Conservation (phyloP, 2,888 invertebrate genomes). For the Meteorus colon region DNA sequence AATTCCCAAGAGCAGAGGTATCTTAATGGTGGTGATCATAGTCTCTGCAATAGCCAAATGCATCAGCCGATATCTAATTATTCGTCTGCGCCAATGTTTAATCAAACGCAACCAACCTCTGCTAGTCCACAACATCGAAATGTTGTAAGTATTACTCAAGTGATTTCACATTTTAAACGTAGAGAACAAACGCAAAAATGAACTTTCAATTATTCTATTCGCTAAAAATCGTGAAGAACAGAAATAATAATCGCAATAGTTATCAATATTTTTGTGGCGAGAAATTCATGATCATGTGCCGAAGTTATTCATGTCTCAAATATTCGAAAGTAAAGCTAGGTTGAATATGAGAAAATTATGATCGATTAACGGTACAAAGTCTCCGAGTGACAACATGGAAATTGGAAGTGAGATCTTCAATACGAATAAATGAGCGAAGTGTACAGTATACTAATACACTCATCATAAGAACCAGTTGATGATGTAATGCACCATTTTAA, state of each 20-base stretch:
- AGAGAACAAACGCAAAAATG: not conserved
- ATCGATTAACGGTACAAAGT: conserved; percentile 4
- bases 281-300: not conserved
- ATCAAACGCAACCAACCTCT: conserved; percentile 76
- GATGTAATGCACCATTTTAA: conserved; percentile 69
- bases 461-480: conserved; percentile 67
- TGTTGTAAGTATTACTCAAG: conserved; percentile 62
- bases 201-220: too few species aligned
- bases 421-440: conserved; percentile 34
- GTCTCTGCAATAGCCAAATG: conserved; percentile 75
- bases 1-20: conserved; percentile 75
- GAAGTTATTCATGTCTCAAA: not conserved
- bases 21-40: conserved; percentile 80
- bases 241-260: too few species aligned
- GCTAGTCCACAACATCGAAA: conserved; percentile 81
- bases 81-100: conserved; percentile 73
- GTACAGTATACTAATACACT: conserved; percentile 37
- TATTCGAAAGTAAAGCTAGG: not conserved
- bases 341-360: not conserved
- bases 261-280: too few species aligned
- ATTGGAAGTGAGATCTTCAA: conserved; percentile 30
- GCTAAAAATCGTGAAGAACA: too few species aligned
- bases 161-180: not conserved
- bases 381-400: not conserved
- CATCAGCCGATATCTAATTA: conserved; percentile 75